A percentile compares a stretch with the other conserved stretches of the same genome.
These are phyloP conservation scores for Ectobius pallidus DNA, from an alignment of 2,888 invertebrate species.

Conservation along the genomic window DNA sequence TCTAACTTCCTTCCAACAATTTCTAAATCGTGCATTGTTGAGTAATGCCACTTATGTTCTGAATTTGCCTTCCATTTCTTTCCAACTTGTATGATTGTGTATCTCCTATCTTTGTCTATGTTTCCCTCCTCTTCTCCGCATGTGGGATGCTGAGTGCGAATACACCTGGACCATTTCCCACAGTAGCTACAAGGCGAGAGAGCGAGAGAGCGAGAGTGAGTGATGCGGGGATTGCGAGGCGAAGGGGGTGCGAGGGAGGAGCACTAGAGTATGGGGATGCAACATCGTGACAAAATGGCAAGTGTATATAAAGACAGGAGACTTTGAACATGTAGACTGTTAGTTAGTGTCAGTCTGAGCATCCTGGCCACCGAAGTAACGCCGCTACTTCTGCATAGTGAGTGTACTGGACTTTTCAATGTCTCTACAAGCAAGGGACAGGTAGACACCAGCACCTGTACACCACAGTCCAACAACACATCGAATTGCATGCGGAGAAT, in stretches of 20 bases:
- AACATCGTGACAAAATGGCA: constrained; percentile 35
- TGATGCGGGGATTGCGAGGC: neutral
- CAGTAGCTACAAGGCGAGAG: constrained; percentile 33
- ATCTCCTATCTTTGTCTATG: neutral
- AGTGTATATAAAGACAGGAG: constrained; percentile 32
- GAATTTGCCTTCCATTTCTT: neutral
- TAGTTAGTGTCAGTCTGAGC: neutral
- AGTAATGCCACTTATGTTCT: neutral
- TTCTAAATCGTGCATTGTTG: too few relatives aligned
- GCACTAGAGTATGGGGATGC: constrained; percentile 16
- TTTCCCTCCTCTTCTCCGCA: constrained; percentile 3
- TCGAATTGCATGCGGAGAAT: constrained; percentile 61
- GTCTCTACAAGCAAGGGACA: too few relatives aligned
- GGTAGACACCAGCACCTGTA: too few relatives aligned
- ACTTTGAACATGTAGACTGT: neutral
- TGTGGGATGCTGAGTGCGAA: constrained; percentile 28
- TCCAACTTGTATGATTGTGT: neutral
- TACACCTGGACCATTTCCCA: constrained; percentile 33
- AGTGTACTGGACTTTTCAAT: too few relatives aligned
- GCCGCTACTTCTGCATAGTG: too few relatives aligned
- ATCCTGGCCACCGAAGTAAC: too few relatives aligned
- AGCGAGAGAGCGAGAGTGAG: neutral
- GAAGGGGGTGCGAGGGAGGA: neutral
- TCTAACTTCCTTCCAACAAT: too few relatives aligned
- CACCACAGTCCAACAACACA: too few relatives aligned